Percentiles rank a stretch among this genome's conserved stretches.
phyloP scores from a whole-genome alignment of 2,113 vertebrate genomes.

The Loxodonta africana region DNA sequence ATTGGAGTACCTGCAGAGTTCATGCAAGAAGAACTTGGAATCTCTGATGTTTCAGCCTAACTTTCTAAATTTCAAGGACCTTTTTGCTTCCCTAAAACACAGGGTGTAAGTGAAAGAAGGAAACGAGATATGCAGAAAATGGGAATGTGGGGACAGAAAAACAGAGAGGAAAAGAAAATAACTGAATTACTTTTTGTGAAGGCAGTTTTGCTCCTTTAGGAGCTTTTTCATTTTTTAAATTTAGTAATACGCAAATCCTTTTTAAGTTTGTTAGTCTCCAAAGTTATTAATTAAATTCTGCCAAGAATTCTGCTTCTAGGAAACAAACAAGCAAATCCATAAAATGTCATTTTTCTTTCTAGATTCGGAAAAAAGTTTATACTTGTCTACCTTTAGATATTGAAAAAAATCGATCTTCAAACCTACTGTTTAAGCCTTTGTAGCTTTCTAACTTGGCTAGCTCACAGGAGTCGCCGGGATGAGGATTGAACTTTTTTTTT shows the following conservation, averaged over 20 bases:
- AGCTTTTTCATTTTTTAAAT: background rate
- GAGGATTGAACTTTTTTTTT: constrained; percentile 59
- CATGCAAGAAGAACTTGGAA: background rate
- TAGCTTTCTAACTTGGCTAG: constrained; percentile 17
- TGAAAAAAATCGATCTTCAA: constrained; percentile 63
- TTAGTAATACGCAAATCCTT: background rate
- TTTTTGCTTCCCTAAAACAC: background rate
- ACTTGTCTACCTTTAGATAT: background rate
- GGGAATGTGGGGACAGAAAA: background rate
- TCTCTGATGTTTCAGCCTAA: background rate
- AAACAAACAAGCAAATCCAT: constrained; percentile 42
- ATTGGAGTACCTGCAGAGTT: background rate
- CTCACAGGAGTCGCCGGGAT: background rate
- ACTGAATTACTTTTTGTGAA: background rate
- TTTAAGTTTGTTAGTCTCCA: constrained; percentile 54
- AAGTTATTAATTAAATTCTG: constrained; percentile 66
- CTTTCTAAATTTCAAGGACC: background rate
- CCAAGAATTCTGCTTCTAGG: constrained; percentile 46
- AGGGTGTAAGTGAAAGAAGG: background rate
- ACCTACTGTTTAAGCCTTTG: constrained; percentile 62
- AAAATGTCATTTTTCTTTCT: background rate
- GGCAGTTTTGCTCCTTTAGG: background rate
- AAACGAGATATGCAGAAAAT: background rate
- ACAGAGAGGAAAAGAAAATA: background rate
- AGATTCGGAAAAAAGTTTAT: background rate